Percentiles rank a stretch among this genome's conserved stretches.
Conservation (phyloP, 2,888 invertebrate genomes). For the Synergus japonicus region DNA sequence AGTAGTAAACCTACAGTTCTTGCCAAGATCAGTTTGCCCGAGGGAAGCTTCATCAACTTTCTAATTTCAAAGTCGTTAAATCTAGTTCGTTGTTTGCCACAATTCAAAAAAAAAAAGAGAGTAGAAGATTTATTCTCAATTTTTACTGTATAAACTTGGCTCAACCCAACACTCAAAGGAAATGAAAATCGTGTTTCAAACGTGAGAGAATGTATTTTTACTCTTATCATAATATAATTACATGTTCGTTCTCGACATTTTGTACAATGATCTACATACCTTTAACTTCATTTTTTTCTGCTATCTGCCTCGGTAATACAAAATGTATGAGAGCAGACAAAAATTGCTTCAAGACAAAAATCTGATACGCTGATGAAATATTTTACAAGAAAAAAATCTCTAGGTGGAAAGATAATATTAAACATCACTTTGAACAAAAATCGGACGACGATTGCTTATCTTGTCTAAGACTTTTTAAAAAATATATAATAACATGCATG, state of each 20-base stretch:
- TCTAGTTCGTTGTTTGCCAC: background rate
- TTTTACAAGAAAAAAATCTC: slow-evolving; percentile 21
- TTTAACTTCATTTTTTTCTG: background rate
- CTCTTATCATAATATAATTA: slow-evolving; percentile 64
- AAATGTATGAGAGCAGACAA: background rate
- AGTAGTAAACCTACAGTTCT: background rate
- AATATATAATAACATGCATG: slow-evolving; percentile 1
- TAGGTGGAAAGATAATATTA: background rate
- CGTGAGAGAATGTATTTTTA: slow-evolving; percentile 52
- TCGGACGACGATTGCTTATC: slow-evolving; percentile 34
- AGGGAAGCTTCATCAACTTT: background rate
- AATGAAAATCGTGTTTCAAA: slow-evolving; percentile 3
- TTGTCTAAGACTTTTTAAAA: background rate
- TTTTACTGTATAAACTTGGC: no score
- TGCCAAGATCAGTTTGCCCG: background rate
- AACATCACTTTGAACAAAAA: slow-evolving; percentile 35
- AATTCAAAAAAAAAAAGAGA: background rate
- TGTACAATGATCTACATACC: slow-evolving; percentile 56
- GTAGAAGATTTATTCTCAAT: no score
- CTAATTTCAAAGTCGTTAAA: slow-evolving; percentile 14
- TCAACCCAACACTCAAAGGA: background rate
- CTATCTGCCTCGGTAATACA: background rate
- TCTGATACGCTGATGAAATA: slow-evolving; percentile 17
- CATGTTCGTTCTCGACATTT: slow-evolving; percentile 57
- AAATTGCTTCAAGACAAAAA: background rate